phyloP scores from a whole-genome alignment of 1,140 invertebrate genomes.

The Tetraneura akinire region DNA sequence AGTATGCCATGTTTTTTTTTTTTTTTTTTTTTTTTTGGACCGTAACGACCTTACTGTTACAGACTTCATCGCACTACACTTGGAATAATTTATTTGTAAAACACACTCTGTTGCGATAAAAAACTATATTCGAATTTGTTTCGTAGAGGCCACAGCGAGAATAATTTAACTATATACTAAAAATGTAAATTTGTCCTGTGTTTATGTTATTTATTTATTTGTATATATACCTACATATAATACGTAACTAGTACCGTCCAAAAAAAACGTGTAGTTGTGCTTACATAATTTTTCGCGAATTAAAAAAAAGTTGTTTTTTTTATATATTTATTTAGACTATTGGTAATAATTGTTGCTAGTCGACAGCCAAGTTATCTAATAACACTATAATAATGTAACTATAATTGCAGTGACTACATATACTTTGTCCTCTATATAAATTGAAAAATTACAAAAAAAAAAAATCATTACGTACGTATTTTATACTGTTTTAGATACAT shows the following conservation, averaged over 20 bases:
- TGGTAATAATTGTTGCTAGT: too few species aligned
- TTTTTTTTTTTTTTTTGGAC: neutral
- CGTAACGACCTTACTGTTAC: neutral
- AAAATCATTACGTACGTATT: neutral
- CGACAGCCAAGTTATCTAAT: too few species aligned
- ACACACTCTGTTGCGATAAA: neutral
- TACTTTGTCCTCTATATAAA: too few species aligned
- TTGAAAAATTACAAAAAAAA: neutral
- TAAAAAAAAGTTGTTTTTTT: neutral
- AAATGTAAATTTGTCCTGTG: neutral
- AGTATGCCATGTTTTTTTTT: conserved; percentile 11
- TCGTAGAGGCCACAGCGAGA: conserved; percentile 7
- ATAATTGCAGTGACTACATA: too few species aligned
- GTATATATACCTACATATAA: neutral
- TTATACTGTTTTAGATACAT: neutral
- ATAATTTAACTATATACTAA: neutral
- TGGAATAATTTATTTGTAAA: conserved; percentile 8
- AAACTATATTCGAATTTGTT: neutral
- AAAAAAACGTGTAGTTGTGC: neutral
- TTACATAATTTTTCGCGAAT: neutral
- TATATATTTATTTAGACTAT: neutral
- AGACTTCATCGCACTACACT: neutral
- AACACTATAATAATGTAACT: too few species aligned
- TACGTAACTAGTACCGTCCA: too few species aligned
- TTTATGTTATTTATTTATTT: neutral